Base-by-base conservation (phyloP, 2,888 invertebrate genomes). In the Suillia variegata region DNA sequence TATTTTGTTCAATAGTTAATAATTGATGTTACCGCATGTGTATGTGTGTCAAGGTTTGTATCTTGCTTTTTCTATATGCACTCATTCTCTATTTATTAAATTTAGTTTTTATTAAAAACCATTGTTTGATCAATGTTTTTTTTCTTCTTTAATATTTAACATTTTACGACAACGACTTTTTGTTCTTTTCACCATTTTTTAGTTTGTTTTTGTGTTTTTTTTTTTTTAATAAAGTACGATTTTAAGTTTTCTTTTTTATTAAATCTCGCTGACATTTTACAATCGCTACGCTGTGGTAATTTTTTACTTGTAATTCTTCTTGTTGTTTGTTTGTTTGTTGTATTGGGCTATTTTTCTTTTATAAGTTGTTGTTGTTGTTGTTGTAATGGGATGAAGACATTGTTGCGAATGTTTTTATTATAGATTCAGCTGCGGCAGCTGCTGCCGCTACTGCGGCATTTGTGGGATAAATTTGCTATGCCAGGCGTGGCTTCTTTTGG, bases 401-500 rank as follows among this genome's bases (percentile, higher is more conserved):
- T 60, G 68, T 67, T 67, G 69, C 67, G 65, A 67, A 66, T 67
- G 67, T 66, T 67, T 66, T 69, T 50, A 67, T 67, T 63, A 65
- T 67, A 3, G 45, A 45, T 45, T 45, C 45, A 15, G 45, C 45
- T 18, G 45, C 45, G 4, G 22, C 45, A 34, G 63, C 61, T 21
- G 69, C 48, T 45, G 63, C 57, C 24, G 58, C 21, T 17, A 66
- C 67, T 5, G 54, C 54, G 22, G 38, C 38, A 18, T 24, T 56
- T 15, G 24, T 50, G 2, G 50, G 34, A 56, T 68, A 68, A 65
- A 62, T 67, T 69, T 74, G 80, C 80, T 82, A 82, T 80, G 73
- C 82, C 64, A 81, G 67, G 65, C 82, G 82, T 62, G 80, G 77
- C 66, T 82, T 82, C 67, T 82, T 82, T 71, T 80, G 77, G n/a